Percentiles rank a stretch among this genome's conserved stretches.
These are phyloP conservation scores for Heliconius eleuchia DNA, from an alignment of 1,140 invertebrate genomes.

Conservation along the genomic window DNA sequence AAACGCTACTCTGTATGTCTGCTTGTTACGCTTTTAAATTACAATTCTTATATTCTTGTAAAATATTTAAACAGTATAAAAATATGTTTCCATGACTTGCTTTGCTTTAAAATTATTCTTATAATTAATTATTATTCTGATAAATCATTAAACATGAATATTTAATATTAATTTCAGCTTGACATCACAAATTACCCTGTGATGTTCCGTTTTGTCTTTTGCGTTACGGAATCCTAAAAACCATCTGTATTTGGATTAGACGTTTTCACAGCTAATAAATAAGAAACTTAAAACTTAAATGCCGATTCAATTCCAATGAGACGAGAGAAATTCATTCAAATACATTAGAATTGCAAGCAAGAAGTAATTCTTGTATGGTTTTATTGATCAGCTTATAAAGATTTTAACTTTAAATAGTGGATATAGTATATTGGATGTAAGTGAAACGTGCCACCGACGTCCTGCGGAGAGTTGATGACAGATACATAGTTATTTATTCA, in stretches of 20 bases:
- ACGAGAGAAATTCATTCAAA: slow-evolving; percentile 53
- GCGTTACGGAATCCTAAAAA: background rate
- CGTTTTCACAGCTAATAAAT: slow-evolving; percentile 41
- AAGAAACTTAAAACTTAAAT: slow-evolving; percentile 41
- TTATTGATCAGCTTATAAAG: slow-evolving; percentile 34
- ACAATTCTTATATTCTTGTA: no score
- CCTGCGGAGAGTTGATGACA: no score
- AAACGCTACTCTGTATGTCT: no score
- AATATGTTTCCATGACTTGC: no score
- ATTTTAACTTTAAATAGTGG: slow-evolving; percentile 20
- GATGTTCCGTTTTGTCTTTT: no score
- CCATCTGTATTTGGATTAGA: slow-evolving; percentile 29
- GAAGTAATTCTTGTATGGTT: slow-evolving; percentile 28
- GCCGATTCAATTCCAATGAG: slow-evolving; percentile 70
- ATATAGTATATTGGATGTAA: background rate
- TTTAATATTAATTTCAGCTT: no score
- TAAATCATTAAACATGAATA: no score
- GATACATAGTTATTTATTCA: background rate
- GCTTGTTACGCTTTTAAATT: no score
- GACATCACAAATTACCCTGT: no score
- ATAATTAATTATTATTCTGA: no score
- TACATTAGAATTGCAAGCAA: slow-evolving; percentile 26
- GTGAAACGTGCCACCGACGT: background rate
- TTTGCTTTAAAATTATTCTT: no score
- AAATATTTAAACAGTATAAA: no score